Conservation (phyloP, 1,140 invertebrate species). For the Palaemon carinicauda region DNA sequence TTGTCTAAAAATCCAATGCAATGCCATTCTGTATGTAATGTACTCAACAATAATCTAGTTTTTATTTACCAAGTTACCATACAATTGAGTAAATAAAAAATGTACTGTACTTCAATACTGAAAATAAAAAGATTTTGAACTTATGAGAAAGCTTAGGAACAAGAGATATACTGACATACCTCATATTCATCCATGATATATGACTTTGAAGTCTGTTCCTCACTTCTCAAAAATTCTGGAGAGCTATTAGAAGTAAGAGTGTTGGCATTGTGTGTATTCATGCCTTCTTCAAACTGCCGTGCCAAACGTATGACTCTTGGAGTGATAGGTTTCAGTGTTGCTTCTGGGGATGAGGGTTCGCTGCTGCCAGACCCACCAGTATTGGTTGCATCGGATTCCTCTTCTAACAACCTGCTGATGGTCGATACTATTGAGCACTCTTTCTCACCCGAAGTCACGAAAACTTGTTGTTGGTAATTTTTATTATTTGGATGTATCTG, state of each 20-base stretch:
- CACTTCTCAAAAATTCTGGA: slow-evolving; percentile 30
- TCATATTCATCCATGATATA: slow-evolving; percentile 59
- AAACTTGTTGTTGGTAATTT: slow-evolving; percentile 13
- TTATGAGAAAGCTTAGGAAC: no score
- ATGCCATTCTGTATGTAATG: no score
- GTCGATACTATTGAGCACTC: slow-evolving; percentile 57
- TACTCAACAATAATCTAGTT: no score
- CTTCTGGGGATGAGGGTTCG: slow-evolving; percentile 58
- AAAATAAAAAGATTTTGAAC: background rate
- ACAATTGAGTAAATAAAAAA: no score
- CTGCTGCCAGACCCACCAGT: slow-evolving; percentile 50
- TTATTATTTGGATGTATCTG: slow-evolving; percentile 11
- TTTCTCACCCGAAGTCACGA: slow-evolving; percentile 21
- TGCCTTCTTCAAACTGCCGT: slow-evolving; percentile 46
- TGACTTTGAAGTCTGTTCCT: slow-evolving; percentile 40
- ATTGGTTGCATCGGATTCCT: slow-evolving; percentile 53
- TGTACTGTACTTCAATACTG: background rate
- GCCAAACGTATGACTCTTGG: slow-evolving; percentile 56
- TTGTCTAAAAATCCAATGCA: no score
- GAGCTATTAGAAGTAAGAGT: background rate
- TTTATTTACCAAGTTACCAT: no score
- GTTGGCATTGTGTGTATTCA: slow-evolving; percentile 17
- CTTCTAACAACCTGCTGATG: slow-evolving; percentile 55
- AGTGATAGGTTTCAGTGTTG: slow-evolving; percentile 54
- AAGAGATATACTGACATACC: background rate